Percentiles rank a stretch among this genome's conserved stretches.
Conservation (phyloP, 1,140 invertebrate genomes). For the Bombus waltoni region DNA sequence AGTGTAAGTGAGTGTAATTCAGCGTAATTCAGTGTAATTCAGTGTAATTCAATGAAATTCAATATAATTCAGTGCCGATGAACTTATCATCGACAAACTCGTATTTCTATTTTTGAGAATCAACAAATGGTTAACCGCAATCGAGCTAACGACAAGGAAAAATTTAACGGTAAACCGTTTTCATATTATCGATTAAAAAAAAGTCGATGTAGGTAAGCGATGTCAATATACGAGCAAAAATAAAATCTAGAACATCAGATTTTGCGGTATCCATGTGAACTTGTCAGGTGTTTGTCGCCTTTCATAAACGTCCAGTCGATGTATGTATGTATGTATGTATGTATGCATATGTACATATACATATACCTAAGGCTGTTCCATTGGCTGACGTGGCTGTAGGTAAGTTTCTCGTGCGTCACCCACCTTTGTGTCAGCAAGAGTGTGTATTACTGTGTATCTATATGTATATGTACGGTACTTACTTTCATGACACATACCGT, state of each 20-base stretch:
- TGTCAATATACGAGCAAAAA: conserved; percentile 14
- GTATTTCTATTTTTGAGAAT: neutral
- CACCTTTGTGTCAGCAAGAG: neutral
- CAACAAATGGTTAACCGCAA: conserved; percentile 28
- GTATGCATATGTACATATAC: too few relatives aligned
- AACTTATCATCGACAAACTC: neutral
- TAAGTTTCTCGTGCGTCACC: conserved; percentile 61
- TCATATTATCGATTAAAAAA: conserved; percentile 6
- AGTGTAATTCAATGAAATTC: neutral
- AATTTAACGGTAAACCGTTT: neutral
- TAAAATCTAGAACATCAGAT: conserved; percentile 52
- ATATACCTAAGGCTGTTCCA: conserved; percentile 26
- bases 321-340: conserved; percentile 14
- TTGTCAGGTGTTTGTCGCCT: conserved; percentile 45
- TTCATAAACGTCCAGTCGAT: conserved; percentile 53
- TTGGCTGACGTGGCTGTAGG: conserved; percentile 55
- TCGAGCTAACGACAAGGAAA: neutral
- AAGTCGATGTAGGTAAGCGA: neutral
- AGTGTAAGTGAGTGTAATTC: too few relatives aligned
- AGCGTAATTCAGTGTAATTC: neutral
- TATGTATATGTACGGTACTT: too few relatives aligned
- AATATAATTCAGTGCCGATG: neutral
- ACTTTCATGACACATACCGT: too few relatives aligned
- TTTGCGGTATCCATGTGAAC: conserved; percentile 26
- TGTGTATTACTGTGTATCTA: too few relatives aligned